These are phyloP conservation scores for Hyperoodon ampullatus DNA, from an alignment of 2,113 vertebrate species.

Conservation along the genomic window DNA sequence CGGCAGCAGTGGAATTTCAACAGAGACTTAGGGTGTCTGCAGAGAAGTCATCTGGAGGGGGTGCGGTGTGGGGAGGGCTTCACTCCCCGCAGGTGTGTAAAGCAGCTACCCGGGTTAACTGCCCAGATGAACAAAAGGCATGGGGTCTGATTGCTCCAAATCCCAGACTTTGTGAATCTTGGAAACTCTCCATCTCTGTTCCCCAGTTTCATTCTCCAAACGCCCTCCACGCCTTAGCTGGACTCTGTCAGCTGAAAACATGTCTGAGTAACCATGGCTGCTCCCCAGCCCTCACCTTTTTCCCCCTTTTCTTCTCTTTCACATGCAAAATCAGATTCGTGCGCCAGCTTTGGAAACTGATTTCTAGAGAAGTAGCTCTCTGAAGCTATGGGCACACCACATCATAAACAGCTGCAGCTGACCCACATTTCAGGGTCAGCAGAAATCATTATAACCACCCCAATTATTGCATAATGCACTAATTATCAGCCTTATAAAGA, in stretches of 20 bases:
- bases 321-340: background rate
- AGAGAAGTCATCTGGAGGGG: background rate
- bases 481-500: no score
- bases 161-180: background rate
- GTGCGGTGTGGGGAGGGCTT: rapidly evolving
- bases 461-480: rapidly evolving
- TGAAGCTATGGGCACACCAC: background rate
- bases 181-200: rapidly evolving
- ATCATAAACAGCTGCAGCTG: rapidly evolving
- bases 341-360: background rate
- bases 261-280: rapidly evolving
- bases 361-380: background rate
- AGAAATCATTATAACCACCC: background rate
- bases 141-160: rapidly evolving
- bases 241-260: background rate
- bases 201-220: rapidly evolving
- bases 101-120: rapidly evolving
- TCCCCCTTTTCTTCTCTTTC: background rate
- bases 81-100: rapidly evolving
- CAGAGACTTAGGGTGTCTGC: no score
- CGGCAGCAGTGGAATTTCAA: no score
- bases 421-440: background rate
- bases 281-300: rapidly evolving
- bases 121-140: rapidly evolving
- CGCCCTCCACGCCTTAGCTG: rapidly evolving